These are phyloP conservation scores for Bradysia coprophila DNA, from an alignment of 1,140 invertebrate genomes.

Conservation along the genomic window DNA sequence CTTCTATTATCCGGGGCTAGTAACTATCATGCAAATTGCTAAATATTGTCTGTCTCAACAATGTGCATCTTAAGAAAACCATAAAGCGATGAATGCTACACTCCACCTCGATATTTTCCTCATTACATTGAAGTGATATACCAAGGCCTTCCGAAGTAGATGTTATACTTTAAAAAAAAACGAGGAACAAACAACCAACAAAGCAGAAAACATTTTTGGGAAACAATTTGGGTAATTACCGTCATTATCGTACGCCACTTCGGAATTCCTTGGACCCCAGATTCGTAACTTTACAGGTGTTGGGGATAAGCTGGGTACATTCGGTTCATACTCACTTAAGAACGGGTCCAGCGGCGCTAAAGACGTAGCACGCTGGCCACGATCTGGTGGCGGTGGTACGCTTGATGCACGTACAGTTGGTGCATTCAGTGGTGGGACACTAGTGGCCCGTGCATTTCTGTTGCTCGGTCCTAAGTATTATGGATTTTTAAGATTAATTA, in stretches of 20 bases:
- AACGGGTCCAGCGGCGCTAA: constrained; percentile 28
- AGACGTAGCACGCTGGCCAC: constrained; percentile 25
- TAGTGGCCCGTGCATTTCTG: constrained; percentile 9
- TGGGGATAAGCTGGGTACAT: constrained; percentile 31
- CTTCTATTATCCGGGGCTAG: too few relatives aligned
- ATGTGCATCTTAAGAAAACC: too few relatives aligned
- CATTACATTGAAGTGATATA: too few relatives aligned
- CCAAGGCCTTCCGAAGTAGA: too few relatives aligned
- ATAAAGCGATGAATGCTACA: too few relatives aligned
- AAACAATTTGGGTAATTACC: too few relatives aligned
- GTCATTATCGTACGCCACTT: constrained; percentile 47
- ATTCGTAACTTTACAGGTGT: constrained; percentile 46
- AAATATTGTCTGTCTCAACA: too few relatives aligned
- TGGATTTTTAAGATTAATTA: not conserved
- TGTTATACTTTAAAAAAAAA: not conserved
- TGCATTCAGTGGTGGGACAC: constrained; percentile 4
- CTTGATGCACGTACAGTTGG: not conserved
- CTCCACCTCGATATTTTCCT: too few relatives aligned
- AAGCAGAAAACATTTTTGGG: too few relatives aligned
- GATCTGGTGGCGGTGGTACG: constrained; percentile 11
- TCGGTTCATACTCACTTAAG: constrained; percentile 29
- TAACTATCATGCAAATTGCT: too few relatives aligned
- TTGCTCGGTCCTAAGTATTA: not conserved
- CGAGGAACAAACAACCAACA: not conserved
- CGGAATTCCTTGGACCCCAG: constrained; percentile 37